Conservation (phyloP, 2,888 invertebrate genomes). For the Cryptocephalus moraei region DNA sequence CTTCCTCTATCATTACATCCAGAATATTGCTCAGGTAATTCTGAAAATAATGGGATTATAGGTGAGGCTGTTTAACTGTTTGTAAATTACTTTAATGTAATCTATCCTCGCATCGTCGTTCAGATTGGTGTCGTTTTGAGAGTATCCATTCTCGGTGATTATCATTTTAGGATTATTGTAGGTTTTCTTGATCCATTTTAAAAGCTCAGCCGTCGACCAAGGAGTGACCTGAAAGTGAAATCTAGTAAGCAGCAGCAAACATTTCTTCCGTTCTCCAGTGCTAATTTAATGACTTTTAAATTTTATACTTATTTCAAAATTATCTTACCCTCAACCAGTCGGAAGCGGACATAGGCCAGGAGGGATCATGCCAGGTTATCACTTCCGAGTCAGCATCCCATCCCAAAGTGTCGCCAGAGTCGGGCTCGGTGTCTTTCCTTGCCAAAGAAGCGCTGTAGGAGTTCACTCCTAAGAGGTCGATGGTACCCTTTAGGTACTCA, state of each 20-base stretch:
- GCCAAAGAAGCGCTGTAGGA: constrained; percentile 54
- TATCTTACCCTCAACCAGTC: constrained; percentile 9
- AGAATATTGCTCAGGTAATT: constrained; percentile 12
- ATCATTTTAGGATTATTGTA: constrained; percentile 41
- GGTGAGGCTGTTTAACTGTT: no score
- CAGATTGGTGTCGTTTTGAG: constrained; percentile 25
- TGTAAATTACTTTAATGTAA: constrained; percentile 8
- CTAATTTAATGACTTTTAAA: no score
- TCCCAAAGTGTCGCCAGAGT: constrained; percentile 38
- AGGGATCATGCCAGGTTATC: background rate
- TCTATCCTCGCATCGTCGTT: constrained; percentile 10
- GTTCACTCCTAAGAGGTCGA: constrained; percentile 67
- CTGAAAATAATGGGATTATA: constrained; percentile 5
- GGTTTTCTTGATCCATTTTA: constrained; percentile 33
- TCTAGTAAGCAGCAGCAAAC: no score
- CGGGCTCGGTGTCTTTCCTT: constrained; percentile 28
- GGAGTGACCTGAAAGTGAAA: constrained; percentile 44
- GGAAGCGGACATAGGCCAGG: constrained; percentile 7
- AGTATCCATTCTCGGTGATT: constrained; percentile 47
- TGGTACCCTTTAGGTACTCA: constrained; percentile 41
- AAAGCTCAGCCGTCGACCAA: constrained; percentile 44
- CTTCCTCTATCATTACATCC: constrained; percentile 15
- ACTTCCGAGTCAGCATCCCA: constrained; percentile 4
- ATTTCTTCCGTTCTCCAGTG: no score
- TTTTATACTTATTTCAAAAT: no score